Conservation (phyloP, 64 coral and sea anemone genomes). For the Hydrozoanthus tunicans region DNA sequence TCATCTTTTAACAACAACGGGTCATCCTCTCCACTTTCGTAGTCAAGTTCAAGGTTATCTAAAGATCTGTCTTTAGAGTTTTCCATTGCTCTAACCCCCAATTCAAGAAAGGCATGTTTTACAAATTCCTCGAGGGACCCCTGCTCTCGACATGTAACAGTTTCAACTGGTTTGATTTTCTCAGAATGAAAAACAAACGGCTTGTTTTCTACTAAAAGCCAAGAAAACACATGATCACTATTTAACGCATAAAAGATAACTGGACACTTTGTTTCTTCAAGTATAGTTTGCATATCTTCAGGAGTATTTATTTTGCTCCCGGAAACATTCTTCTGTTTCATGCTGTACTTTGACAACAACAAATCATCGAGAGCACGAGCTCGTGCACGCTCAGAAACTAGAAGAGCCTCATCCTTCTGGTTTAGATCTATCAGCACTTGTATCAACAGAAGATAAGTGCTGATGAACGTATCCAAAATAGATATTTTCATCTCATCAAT, state of each 20-base stretch:
- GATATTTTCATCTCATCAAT: background rate
- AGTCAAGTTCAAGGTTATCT: background rate
- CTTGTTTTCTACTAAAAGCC: background rate
- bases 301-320: background rate
- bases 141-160: too few species aligned
- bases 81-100: too few species aligned
- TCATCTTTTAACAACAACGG: too few species aligned
- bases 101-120: background rate
- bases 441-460: background rate
- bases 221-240: background rate
- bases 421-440: background rate
- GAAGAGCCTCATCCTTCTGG: conserved; percentile 19
- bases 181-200: background rate
- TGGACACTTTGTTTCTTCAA: background rate
- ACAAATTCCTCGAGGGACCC: background rate
- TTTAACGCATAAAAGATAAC: background rate
- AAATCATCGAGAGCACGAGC: conserved; percentile 45
- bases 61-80: background rate
- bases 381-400: conserved; percentile 39
- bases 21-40: too few species aligned
- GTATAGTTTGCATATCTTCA: background rate
- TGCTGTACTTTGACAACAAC: conserved; percentile 7
- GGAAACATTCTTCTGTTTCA: background rate
- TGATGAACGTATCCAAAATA: background rate
- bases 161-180: too few species aligned